Evolutionary conservation across 1,140 invertebrate genomes (phyloP).

Genomic region (Berghia stephanieae): DNA sequence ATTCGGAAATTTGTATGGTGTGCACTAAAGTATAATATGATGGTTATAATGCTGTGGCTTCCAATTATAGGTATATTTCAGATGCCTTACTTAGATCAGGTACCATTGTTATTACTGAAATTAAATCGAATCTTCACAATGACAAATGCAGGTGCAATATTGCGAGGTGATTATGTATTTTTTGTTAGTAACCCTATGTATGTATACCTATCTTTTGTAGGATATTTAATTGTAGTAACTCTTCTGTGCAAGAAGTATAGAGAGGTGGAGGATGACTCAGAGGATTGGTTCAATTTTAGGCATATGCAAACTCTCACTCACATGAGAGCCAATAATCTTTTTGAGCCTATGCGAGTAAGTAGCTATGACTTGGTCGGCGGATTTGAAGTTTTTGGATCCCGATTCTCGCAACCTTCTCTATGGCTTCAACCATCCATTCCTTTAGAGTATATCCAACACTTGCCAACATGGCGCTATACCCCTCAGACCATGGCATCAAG

Average conservation of each 20-base stretch:
- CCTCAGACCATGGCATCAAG: conserved; percentile 9
- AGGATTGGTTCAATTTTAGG: conserved; percentile 62
- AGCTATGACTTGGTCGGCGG: conserved; percentile 33
- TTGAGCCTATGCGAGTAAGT: conserved; percentile 36
- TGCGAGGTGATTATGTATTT: conserved; percentile 58
- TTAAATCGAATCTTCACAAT: conserved; percentile 50
- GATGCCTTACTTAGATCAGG: conserved; percentile 59
- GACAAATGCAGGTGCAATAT: conserved; percentile 47
- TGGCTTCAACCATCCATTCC: conserved; percentile 66
- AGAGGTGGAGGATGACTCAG: conserved; percentile 51
- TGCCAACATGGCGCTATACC: conserved; percentile 69
- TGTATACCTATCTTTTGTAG: conserved; percentile 24
- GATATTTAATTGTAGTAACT: conserved; percentile 14
- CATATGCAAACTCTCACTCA: conserved; percentile 54
- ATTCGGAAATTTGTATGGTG: conserved; percentile 61
- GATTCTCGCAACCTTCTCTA: conserved; percentile 25
- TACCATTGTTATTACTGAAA: conserved; percentile 54
- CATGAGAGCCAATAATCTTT: conserved; percentile 44
- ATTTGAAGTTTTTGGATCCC: conserved; percentile 37
- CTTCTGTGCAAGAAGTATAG: conserved; percentile 26
- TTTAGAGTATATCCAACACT: conserved; percentile 69
- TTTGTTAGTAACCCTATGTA: conserved; percentile 40
- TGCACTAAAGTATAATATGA: conserved; percentile 67
- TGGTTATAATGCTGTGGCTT: conserved; percentile 67
- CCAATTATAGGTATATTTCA: conserved; percentile 64